These are phyloP conservation scores for Schizothorax lantsangensis DNA, from an alignment of 2,797 vertebrate genomes.

Conservation along the genomic window DNA sequence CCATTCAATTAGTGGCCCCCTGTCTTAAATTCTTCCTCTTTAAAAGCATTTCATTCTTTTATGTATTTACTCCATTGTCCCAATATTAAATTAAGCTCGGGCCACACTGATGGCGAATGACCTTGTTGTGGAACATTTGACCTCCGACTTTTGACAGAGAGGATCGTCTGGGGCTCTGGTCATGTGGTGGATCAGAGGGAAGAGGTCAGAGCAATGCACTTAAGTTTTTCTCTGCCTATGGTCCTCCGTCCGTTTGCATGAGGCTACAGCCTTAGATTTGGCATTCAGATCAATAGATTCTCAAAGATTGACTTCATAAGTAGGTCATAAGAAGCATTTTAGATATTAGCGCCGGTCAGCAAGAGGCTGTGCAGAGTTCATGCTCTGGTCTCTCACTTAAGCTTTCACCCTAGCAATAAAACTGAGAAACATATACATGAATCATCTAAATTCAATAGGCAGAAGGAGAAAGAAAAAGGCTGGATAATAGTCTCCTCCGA, in stretches of 20 bases:
- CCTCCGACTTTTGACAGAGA: constrained; percentile 79
- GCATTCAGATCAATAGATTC: constrained; percentile 75
- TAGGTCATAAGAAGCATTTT: constrained; percentile 77
- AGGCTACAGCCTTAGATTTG: constrained; percentile 65
- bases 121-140: constrained; percentile 80
- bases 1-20: constrained; percentile 68
- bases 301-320: constrained; percentile 76
- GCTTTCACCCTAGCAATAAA: constrained; percentile 64
- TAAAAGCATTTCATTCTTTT: constrained; percentile 69
- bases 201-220: constrained; percentile 86
- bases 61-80: constrained; percentile 63
- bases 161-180: constrained; percentile 83
- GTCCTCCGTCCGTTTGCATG: constrained; percentile 60
- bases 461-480: constrained; percentile 35
- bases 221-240: constrained; percentile 67
- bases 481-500: constrained; percentile 20
- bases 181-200: constrained; percentile 75
- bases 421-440: constrained; percentile 56
- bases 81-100: constrained; percentile 87
- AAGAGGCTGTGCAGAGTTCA: constrained; percentile 74
- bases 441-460: constrained; percentile 60
- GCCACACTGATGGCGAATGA: constrained; percentile 80
- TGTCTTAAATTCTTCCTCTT: constrained; percentile 61
- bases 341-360: constrained; percentile 73
- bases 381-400: constrained; percentile 60